Percentiles rank a stretch among this genome's conserved stretches.
Evolutionary conservation across 2,113 vertebrate genomes (phyloP).

Genomic region (Gopherus evgoodei): DNA sequence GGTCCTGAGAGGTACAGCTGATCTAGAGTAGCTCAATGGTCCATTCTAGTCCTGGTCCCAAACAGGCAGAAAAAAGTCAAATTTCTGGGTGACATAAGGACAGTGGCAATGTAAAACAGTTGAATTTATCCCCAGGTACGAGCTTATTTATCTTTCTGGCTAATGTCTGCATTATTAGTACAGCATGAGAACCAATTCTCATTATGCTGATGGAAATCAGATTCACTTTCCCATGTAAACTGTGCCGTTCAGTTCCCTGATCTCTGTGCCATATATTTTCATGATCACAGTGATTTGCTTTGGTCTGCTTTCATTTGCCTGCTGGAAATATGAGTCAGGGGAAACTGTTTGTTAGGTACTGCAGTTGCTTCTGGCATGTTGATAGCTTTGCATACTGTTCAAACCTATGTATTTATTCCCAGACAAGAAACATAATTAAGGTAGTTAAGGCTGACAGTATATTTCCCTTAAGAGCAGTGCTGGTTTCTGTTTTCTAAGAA

Average conservation of each 20-base stretch:
- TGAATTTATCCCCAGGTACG: constrained; percentile 37
- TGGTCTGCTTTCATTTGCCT: constrained; percentile 63
- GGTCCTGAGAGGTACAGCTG: background rate
- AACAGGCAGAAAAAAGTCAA: background rate
- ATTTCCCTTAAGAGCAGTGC: background rate
- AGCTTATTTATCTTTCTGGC: constrained; percentile 36
- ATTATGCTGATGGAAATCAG: constrained; percentile 54
- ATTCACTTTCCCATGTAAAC: constrained; percentile 53
- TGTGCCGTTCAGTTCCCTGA: constrained; percentile 21
- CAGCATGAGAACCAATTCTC: constrained; percentile 51
- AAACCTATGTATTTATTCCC: constrained; percentile 46
- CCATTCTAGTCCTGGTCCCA: background rate
- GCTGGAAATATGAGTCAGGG: constrained; percentile 52
- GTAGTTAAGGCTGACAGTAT: background rate
- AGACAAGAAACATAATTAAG: constrained; percentile 37
- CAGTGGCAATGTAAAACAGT: constrained; percentile 50
- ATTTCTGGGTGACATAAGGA: background rate
- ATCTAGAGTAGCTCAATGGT: background rate
- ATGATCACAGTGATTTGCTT: constrained; percentile 61
- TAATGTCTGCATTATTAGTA: constrained; percentile 33
- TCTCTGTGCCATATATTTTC: constrained; percentile 61
- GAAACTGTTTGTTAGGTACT: constrained; percentile 41
- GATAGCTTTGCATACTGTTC: constrained; percentile 25
- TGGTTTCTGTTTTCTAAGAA: background rate
- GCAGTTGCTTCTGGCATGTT: constrained; percentile 26